phyloP scores from a whole-genome alignment of 1,140 invertebrate genomes.

The Sycophaga agraensis region DNA sequence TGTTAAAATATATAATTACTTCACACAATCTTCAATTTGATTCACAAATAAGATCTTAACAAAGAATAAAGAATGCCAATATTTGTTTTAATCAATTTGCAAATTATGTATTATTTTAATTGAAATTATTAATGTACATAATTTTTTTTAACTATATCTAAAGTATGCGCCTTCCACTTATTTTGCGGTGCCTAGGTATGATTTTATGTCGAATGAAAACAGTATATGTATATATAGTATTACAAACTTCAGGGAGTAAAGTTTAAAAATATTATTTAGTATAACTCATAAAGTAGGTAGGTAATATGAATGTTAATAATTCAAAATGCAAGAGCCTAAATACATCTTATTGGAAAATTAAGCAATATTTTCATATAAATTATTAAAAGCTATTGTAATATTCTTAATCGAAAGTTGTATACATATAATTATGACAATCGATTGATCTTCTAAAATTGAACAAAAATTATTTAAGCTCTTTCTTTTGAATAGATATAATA shows the following conservation, averaged over 20 bases:
- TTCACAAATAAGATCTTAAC: too few relatives aligned
- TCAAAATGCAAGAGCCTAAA: constrained; percentile 6
- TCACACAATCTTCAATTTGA: too few relatives aligned
- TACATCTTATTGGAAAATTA: constrained; percentile 12
- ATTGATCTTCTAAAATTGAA: too few relatives aligned
- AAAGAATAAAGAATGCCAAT: too few relatives aligned
- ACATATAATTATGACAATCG: too few relatives aligned
- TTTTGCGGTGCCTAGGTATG: constrained; percentile 5
- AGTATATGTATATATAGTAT: not conserved
- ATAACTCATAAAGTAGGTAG: not conserved
- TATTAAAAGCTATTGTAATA: too few relatives aligned
- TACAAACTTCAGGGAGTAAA: constrained; percentile 6
- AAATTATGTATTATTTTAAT: not conserved
- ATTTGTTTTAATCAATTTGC: too few relatives aligned
- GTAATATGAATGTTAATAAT: not conserved
- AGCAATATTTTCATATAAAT: constrained; percentile 18
- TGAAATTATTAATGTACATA: not conserved
- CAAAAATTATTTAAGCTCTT: too few relatives aligned
- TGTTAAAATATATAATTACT: too few relatives aligned
- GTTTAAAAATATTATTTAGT: not conserved
- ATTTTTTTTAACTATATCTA: not conserved
- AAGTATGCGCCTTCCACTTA: not conserved
- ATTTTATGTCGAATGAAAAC: not conserved
- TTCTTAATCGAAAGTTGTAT: too few relatives aligned
- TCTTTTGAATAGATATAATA: too few relatives aligned